A percentile compares a stretch with the other conserved stretches of the same genome.
Conservation (phyloP, 2,888 invertebrate genomes). For the Lithophane ornitopus region DNA sequence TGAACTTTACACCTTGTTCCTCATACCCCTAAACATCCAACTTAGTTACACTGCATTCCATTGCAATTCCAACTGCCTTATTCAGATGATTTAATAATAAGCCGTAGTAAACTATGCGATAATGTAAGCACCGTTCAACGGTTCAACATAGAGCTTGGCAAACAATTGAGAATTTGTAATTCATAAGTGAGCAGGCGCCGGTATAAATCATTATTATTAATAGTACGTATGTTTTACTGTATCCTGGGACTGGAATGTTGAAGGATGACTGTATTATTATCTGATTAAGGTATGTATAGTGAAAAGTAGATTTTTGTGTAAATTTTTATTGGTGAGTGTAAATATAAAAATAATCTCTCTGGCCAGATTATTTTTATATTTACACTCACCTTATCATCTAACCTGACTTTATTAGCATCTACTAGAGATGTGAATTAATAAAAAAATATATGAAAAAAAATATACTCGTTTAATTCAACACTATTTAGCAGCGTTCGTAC, state of each 20-base stretch:
- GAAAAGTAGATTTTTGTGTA: neutral
- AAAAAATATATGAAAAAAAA: neutral
- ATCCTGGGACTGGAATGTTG: neutral
- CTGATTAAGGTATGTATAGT: neutral
- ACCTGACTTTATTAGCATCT: too few species aligned
- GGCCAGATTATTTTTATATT: too few species aligned
- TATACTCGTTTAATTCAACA: neutral
- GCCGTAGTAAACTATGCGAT: slow-evolving; percentile 30
- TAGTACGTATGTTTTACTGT: slow-evolving; percentile 28
- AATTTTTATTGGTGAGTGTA: neutral
- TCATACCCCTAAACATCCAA: too few species aligned
- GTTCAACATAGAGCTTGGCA: slow-evolving; percentile 35
- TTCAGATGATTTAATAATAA: slow-evolving; percentile 51
- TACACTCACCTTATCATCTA: too few species aligned
- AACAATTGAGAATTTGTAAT: slow-evolving; percentile 47
- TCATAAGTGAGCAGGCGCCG: slow-evolving; percentile 28
- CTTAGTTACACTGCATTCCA: slow-evolving; percentile 28
- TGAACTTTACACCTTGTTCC: too few species aligned
- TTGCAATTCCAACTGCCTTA: slow-evolving; percentile 42
- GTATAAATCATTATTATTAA: slow-evolving; percentile 53
- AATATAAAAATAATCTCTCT: too few species aligned
- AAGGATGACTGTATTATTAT: neutral
- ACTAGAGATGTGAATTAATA: neutral
- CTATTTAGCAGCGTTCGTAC: neutral
- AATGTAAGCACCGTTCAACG: slow-evolving; percentile 33